phyloP scores from a whole-genome alignment of 35 echinoderm and acorn worm species.

The Heliocidaris tuberculata region DNA sequence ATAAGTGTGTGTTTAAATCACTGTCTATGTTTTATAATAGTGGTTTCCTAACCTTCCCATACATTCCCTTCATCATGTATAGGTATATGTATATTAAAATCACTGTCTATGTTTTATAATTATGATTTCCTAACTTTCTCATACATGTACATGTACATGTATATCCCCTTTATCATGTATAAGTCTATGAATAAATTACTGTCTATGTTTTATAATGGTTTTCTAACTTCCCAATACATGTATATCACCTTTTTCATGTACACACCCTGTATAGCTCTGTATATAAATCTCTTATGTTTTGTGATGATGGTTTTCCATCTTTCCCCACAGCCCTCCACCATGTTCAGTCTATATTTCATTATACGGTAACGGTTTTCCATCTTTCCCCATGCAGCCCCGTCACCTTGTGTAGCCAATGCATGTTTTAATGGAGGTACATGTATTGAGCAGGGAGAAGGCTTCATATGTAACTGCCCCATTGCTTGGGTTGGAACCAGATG shows the following conservation, averaged over 20 bases:
- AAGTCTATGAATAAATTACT: neutral
- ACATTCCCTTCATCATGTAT: neutral
- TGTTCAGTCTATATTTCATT: too few relatives aligned
- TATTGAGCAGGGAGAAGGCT: constrained; percentile 41
- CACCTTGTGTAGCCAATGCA: constrained; percentile 56
- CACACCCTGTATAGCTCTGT: too few relatives aligned
- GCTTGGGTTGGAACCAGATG: constrained; percentile 64
- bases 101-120: neutral
- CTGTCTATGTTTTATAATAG: neutral
- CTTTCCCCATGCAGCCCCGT: constrained; percentile 52
- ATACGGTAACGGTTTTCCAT: too few relatives aligned
- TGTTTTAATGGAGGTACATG: constrained; percentile 76
- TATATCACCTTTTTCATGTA: too few relatives aligned
- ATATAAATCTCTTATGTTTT: neutral
- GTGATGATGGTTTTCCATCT: neutral
- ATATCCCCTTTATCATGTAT: neutral
- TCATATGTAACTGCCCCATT: constrained; percentile 53
- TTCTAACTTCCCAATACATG: neutral
- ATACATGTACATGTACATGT: neutral
- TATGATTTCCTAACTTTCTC: too few relatives aligned
- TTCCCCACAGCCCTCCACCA: neutral
- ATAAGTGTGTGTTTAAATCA: too few relatives aligned
- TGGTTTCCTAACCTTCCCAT: neutral
- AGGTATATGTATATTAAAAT: neutral
- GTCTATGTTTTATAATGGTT: neutral